Evolutionary conservation across 2,797 vertebrate genomes (phyloP), one percentile per base, ranked within the genome.

Genomic region (Halcyon chelicuti): DNA sequence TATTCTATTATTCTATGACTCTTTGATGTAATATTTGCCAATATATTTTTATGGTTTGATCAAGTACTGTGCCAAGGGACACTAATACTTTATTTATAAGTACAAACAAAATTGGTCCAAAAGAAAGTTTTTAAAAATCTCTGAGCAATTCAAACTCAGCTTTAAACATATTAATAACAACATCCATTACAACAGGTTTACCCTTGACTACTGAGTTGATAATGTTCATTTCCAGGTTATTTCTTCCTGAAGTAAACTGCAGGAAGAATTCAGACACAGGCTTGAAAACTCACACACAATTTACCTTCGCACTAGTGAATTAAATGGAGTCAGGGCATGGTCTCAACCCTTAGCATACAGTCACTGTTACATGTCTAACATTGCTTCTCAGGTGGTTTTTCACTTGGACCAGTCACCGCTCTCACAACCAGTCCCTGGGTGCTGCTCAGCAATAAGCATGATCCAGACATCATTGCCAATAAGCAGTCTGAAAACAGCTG

Each of bases 81-180:
- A 1, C 25, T 49, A 60, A 78, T 2, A 1, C 20, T 49, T 49
- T 57, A 63, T 31, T 88, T 90, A 82, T 83, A 37, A 68, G 39
- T 80, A 65, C 60, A 58, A 83, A 83, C 5, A 74, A 83, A 85
- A 88, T 49, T 40, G 10, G 29, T 46, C 66, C 31, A 80, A 88
- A 86, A 88, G 57, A 88, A 92, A 68, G 42, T 35, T 54, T 88
- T 15, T 0, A 4, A 28, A 86, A 75, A 80, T 58, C n/a, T 61
- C n/a, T 55, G 42, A 72, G 58, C 5, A 62, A 72, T 86, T 54
- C 73, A 90, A 93, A 88, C 16, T 72, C 49, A 54, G 8, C 49
- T 91, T 90, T 86, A 89, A 93, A 83, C 9, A 26, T 46, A 65
- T 51, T 81, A 8, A 67, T 91, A 91, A 39, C 73, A 90, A 28